Evolutionary conservation across 2,797 vertebrate genomes (phyloP).

Genomic region (Aphelocoma californica): DNA sequence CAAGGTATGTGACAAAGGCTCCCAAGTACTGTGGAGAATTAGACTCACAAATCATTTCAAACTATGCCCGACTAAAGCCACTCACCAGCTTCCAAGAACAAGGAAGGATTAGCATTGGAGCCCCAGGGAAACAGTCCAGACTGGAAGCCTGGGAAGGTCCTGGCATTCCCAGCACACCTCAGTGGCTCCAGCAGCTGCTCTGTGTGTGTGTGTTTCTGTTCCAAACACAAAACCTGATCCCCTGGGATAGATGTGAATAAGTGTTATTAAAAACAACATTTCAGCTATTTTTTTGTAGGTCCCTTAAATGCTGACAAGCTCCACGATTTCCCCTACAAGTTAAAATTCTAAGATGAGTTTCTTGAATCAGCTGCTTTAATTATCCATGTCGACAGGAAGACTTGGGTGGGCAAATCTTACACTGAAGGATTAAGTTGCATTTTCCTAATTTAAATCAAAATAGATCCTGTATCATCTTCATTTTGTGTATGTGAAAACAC

Average conservation of each 20-base stretch:
- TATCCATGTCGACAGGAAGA: background rate
- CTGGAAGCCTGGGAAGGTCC: background rate
- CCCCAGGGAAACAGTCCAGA: background rate
- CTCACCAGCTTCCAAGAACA: background rate
- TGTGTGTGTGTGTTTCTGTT: background rate
- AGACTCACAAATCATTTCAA: background rate
- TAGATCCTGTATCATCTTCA: slow-evolving; percentile 11
- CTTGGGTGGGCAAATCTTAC: background rate
- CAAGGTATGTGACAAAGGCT: background rate
- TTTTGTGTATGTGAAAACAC: background rate
- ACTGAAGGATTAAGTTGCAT: slow-evolving; percentile 30
- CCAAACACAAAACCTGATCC: background rate
- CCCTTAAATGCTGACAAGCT: background rate
- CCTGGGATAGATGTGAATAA: background rate
- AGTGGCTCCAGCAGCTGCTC: background rate
- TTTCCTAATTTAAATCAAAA: slow-evolving; percentile 51
- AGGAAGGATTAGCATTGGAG: background rate
- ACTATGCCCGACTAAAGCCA: background rate
- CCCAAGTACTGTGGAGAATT: background rate
- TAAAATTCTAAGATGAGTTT: background rate
- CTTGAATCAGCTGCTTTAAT: background rate
- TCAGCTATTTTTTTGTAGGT: background rate
- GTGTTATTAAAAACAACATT: background rate
- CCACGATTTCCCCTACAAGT: background rate
- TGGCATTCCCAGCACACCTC: background rate